Evolutionary conservation across 2,888 invertebrate genomes (phyloP).

Genomic region (Muschampia plurimacula): DNA sequence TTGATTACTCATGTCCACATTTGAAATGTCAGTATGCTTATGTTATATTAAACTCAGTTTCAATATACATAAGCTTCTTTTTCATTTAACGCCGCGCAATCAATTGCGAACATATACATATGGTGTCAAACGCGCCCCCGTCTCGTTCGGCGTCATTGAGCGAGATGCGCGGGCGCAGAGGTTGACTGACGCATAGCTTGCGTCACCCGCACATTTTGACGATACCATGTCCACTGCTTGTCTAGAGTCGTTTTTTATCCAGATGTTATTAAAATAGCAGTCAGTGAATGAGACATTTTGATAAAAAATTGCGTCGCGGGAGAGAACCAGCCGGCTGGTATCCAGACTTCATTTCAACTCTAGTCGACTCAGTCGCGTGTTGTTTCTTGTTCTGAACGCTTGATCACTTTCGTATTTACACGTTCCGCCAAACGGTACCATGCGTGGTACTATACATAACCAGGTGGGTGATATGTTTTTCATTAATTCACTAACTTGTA

Average conservation of each 20-base stretch:
- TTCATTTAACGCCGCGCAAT: slow-evolving; percentile 20
- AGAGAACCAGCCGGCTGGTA: slow-evolving; percentile 11
- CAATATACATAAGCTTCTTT: slow-evolving; percentile 23
- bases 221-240: slow-evolving; percentile 34
- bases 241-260: slow-evolving; percentile 51
- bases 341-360: slow-evolving; percentile 43
- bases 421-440: slow-evolving; percentile 30
- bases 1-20: slow-evolving; percentile 51
- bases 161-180: slow-evolving; percentile 52
- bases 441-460: slow-evolving; percentile 39
- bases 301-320: slow-evolving; percentile 34
- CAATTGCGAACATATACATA: slow-evolving; percentile 49
- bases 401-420: slow-evolving; percentile 42
- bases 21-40: slow-evolving; percentile 36
- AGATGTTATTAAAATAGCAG: slow-evolving; percentile 49
- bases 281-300: slow-evolving; percentile 56
- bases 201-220: slow-evolving; percentile 18
- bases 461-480: slow-evolving; percentile 39
- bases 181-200: slow-evolving; percentile 27
- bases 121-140: slow-evolving; percentile 56
- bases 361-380: slow-evolving; percentile 57
- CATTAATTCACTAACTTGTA: slow-evolving; percentile 7
- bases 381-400: slow-evolving; percentile 51
- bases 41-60: slow-evolving; percentile 24
- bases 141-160: slow-evolving; percentile 57